Evolutionary conservation across 2,797 vertebrate species (phyloP).

Genomic region (Zenarchopterus dispar): DNA sequence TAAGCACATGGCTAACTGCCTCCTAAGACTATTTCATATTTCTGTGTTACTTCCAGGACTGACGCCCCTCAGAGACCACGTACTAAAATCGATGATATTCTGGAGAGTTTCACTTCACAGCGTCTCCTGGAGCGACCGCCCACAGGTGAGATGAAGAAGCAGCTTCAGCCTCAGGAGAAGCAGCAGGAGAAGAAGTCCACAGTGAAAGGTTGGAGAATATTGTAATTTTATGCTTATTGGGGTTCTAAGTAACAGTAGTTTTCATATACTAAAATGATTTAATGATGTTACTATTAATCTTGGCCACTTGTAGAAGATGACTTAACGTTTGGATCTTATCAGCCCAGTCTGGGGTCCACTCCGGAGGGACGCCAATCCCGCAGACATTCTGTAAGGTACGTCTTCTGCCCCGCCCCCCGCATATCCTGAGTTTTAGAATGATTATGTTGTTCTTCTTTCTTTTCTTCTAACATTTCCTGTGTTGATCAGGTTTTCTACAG

Average conservation of each 20-base stretch:
- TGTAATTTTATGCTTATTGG: too few relatives aligned
- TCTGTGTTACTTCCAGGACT: slow-evolving; percentile 44
- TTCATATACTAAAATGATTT: too few relatives aligned
- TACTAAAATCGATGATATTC: slow-evolving; percentile 87
- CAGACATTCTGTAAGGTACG: slow-evolving; percentile 86
- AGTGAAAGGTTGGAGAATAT: slow-evolving; percentile 73
- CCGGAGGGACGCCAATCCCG: slow-evolving; percentile 82
- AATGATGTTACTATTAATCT: slow-evolving; percentile 14
- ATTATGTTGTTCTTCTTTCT: too few relatives aligned
- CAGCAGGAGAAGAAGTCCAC: slow-evolving; percentile 64
- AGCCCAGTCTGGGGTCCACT: slow-evolving; percentile 82
- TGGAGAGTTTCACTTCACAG: slow-evolving; percentile 80
- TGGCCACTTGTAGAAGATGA: slow-evolving; percentile 79
- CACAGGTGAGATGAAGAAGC: slow-evolving; percentile 75
- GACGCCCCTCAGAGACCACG: slow-evolving; percentile 80
- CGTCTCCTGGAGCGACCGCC: slow-evolving; percentile 76
- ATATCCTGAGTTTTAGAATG: neutral
- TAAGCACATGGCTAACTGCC: neutral
- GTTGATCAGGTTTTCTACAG: slow-evolving; percentile 83
- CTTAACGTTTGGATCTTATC: slow-evolving; percentile 88
- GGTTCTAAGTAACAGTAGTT: too few relatives aligned
- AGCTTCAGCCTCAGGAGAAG: slow-evolving; percentile 50
- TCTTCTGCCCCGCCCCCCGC: neutral
- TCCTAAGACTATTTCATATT: neutral
- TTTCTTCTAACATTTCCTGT: neutral